Conservation (phyloP, 2,888 invertebrate species). For the Masnerella sp. region DNA sequence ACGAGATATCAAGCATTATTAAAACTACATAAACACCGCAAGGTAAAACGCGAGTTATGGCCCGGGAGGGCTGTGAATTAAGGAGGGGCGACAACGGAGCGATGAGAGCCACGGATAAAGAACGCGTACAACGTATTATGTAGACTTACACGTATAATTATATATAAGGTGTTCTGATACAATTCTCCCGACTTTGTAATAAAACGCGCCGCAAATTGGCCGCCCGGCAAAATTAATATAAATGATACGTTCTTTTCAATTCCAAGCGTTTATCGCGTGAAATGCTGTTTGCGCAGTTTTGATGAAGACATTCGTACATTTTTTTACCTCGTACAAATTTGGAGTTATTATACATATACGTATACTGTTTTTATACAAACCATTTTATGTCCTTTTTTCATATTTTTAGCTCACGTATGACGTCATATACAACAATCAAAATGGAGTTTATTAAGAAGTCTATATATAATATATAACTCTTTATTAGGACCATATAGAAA, state of each 20-base stretch:
- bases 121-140: slow-evolving; percentile 60
- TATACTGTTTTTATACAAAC: no score
- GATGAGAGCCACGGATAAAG: slow-evolving; percentile 68
- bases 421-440: no score
- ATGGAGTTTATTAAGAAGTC: no score
- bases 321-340: background rate
- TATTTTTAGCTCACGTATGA: no score
- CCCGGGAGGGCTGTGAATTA: slow-evolving; percentile 73
- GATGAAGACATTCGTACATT: background rate
- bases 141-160: slow-evolving; percentile 51
- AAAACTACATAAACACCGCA: slow-evolving; percentile 76
- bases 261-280: slow-evolving; percentile 12
- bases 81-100: slow-evolving; percentile 70
- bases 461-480: no score
- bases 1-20: slow-evolving; percentile 76
- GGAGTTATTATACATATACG: no score
- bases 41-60: slow-evolving; percentile 74
- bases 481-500: no score
- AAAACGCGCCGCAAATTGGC: slow-evolving; percentile 27
- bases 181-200: slow-evolving; percentile 42
- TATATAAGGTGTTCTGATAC: slow-evolving; percentile 48
- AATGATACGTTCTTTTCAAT: slow-evolving; percentile 44
- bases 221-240: slow-evolving; percentile 32
- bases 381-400: no score
- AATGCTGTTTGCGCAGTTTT: background rate